Base-by-base conservation (phyloP, 1,140 invertebrate species). In the Anoplophora glabripennis region DNA sequence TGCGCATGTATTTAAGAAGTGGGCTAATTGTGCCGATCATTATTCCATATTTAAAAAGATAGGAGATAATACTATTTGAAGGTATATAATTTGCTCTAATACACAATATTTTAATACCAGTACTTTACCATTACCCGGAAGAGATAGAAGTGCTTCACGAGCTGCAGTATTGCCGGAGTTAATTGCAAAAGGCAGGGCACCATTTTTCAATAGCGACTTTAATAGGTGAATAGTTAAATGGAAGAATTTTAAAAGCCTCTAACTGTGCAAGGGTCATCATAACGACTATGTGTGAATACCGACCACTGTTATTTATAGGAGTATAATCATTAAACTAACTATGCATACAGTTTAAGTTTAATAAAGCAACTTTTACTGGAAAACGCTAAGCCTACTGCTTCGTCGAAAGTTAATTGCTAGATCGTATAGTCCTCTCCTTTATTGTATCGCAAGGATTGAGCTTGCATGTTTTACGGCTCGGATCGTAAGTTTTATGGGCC, bases 121-220 rank as follows among this genome's bases (percentile, higher is more conserved):
- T 53, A 58, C 37, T 46, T 53, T 49, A 28, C 58, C 51, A 62
- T 62, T 63, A 58, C 61, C 61, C 61, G 61, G 61, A 63, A 63
- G 61, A 62, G 53, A 53, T 61, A 53, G 51, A 45, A 41, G 41
- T 37, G 18, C 37, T 61, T 54, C 59, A 44, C 48, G 48, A 61
- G 54, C 21, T 28, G 21, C 56, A 61, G 44, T 46, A 61, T 56
- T 56, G 51, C 59, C 41, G 45, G 41, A 63, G 61, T 63, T 63
- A 63, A 63, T 63, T 63, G 55, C 61, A 58, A 63, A 58, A 57
- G 61, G 61, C 51, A 49, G 61, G 61, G 61, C 61, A 15, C 11
- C 45, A 63, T 58, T 63, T 58, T 63, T 58, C 33, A 36, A 58
- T 9, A 33, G 36, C 44, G 40, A 34, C 54, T 63, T 58, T 34